Evolutionary conservation across 2,113 vertebrate genomes (phyloP), one percentile per base, ranked within the genome.

Genomic region (Junco hyemalis): DNA sequence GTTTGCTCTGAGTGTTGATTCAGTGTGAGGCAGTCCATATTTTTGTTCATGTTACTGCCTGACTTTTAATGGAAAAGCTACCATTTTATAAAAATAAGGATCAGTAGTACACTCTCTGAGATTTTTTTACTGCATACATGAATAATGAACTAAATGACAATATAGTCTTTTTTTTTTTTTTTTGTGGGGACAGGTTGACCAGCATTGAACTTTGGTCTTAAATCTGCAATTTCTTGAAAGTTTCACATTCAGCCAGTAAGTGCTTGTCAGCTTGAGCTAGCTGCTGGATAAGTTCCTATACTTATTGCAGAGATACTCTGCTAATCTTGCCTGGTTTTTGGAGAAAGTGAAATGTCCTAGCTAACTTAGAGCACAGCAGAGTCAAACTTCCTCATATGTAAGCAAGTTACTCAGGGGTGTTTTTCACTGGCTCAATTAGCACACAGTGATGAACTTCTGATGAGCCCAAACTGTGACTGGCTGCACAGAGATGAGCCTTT

Each of bases 401-500:
- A 79, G 13, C 35, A 60, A 48, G 36, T 54, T 69, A 47, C 23
- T 78, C 23, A 31, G n/a, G 42, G 9, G 16, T 65, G 31, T 33
- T 93, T 81, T 82, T 81, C n/a, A n/a, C 36, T n/a, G 47, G 6
- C 36, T 85, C 36, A 35, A 0, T 65, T 31, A 70, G 22, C 18
- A 48, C 24, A 14, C 0, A 0, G 36, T 33, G 31, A 74, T 57
- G 50, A 14, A 17, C 11, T 57, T 73, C 28, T 76, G 26, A 4
- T 50, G 56, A 57, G 47, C 63, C 33, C 1, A 4, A 63, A 45
- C 29, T 5, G 38, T 45, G 14, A 11, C 33, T 64, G 29, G 9
- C 76, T 88, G 54, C n/a, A 42, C 15, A 33, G 57, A 78, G 38
- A 5, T 53, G 25, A 8, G 53, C 25, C 44, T 64, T 14, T 71